A percentile compares a stretch with the other conserved stretches of the same genome.
Conservation (phyloP, 2,888 invertebrate genomes). For the Sarcophaga caerulescens region DNA sequence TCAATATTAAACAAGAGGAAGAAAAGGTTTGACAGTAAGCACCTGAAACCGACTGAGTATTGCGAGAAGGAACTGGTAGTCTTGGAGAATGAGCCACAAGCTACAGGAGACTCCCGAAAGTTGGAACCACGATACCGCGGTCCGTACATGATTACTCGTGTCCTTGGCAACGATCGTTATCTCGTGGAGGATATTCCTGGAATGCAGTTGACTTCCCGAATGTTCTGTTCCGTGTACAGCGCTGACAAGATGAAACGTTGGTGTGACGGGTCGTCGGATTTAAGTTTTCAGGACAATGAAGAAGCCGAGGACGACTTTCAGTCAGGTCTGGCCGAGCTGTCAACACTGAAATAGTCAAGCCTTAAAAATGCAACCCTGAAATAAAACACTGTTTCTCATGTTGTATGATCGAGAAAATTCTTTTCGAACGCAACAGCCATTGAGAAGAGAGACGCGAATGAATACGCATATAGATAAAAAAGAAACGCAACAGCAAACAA, state of each 20-base stretch:
- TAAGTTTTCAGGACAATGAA: conserved; percentile 25
- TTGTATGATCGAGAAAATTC: too few relatives aligned
- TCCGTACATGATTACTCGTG: conserved; percentile 55
- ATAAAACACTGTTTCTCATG: too few relatives aligned
- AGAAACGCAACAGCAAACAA: too few relatives aligned
- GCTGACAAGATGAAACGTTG: conserved; percentile 65
- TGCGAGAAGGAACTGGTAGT: conserved; percentile 60
- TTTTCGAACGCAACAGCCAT: too few relatives aligned
- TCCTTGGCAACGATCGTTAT: conserved; percentile 65
- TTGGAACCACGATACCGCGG: conserved; percentile 62
- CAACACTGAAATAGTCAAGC: too few relatives aligned
- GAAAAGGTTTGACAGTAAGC: conserved; percentile 36
- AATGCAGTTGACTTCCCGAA: conserved; percentile 46
- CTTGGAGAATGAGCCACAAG: conserved; percentile 49
- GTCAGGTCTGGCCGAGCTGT: not conserved
- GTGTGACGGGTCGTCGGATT: conserved; percentile 2
- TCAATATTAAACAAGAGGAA: conserved; percentile 33
- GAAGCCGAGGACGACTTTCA: not conserved
- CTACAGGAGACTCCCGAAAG: conserved; percentile 66
- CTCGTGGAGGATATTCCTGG: conserved; percentile 65
- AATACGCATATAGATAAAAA: too few relatives aligned
- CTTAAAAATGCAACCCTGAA: too few relatives aligned
- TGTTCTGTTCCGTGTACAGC: conserved; percentile 50
- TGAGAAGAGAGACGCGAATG: too few relatives aligned
- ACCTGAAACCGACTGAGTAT: too few relatives aligned